Evolutionary conservation across 2,113 vertebrate genomes (phyloP), one percentile per base, ranked within the genome.

Genomic region (Setophaga kirtlandii): DNA sequence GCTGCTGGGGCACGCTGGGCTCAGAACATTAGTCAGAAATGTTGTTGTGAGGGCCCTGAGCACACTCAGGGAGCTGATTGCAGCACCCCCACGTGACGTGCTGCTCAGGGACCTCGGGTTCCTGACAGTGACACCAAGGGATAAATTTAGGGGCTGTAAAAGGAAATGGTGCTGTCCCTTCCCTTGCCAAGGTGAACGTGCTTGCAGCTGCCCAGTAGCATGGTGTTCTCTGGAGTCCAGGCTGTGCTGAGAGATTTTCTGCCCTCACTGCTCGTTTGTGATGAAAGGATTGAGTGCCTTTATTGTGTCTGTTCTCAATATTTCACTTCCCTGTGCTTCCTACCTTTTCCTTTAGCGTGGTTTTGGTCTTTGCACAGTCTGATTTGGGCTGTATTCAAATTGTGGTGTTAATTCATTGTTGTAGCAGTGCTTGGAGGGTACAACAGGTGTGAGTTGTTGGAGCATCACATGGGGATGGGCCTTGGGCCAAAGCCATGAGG

Each of bases 101-200:
- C 76, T 86, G 79, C 2, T 74, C 55, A 7, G 71, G 55, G 94
- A 65, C 33, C 78, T 80, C 1, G 0, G 59, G 81, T 71, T 83
- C 60, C 81, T 50, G 74, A 2, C 6, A 13, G 31, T 19, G 79
- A 60, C 39, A 15, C 76, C 28, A 39, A 35, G 65, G 25, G 63
- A 14, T 86, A 90, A 83, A 75, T 92, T 88, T 90, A 93, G 90
- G 73, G 49, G 56, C 90, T 92, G 80, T 50, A 58, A 78, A 81
- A 92, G 68, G 79, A 92, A 83, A 82, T 49, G 22, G 74, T 52
- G 42, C 55, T 68, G 75, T 33, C 86, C 9, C 46, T 46, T 35
- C 67, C 39, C 35, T 59, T 90, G 82, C 90, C 67, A 77, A 37
- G 60, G 80, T 24, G 89, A 67, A 49, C 0, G 5, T 68, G 31